phyloP scores from a whole-genome alignment of 2,797 vertebrate species.

The Cuculus canorus region DNA sequence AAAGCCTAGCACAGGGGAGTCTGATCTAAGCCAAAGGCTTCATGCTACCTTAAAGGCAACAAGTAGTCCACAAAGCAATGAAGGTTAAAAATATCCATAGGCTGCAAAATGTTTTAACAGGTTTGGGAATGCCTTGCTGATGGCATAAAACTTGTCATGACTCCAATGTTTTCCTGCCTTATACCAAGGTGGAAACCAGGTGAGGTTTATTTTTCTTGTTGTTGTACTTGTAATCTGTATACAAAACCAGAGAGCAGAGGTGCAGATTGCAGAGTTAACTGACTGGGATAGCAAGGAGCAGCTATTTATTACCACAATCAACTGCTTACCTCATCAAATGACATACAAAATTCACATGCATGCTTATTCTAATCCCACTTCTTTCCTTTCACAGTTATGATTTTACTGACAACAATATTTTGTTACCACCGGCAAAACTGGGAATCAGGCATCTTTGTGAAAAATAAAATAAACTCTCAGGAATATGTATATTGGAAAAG shows the following conservation, averaged over 20 bases:
- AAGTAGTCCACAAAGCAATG: not conserved
- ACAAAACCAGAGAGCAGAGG: not conserved
- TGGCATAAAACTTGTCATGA: fast-evolving
- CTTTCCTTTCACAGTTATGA: not conserved
- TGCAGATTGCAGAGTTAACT: not conserved
- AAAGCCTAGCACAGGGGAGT: not conserved
- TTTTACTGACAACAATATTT: not conserved
- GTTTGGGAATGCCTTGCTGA: not conserved
- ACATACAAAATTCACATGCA: not conserved
- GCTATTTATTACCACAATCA: not conserved
- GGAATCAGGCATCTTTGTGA: not conserved
- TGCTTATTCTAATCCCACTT: not conserved
- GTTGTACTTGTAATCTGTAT: not conserved
- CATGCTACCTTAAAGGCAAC: not conserved
- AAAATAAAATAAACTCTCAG: not conserved
- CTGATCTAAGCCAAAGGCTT: not conserved
- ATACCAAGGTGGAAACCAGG: not conserved
- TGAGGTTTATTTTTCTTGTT: not conserved
- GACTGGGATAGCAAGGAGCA: not conserved
- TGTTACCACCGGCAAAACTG: not conserved
- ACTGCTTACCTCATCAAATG: not conserved
- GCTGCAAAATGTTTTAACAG: not conserved
- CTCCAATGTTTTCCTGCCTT: not conserved
- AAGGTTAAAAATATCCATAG: not conserved
- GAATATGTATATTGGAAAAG: not conserved